phyloP scores from a whole-genome alignment of 2,888 invertebrate species.

The Allygus modestus region DNA sequence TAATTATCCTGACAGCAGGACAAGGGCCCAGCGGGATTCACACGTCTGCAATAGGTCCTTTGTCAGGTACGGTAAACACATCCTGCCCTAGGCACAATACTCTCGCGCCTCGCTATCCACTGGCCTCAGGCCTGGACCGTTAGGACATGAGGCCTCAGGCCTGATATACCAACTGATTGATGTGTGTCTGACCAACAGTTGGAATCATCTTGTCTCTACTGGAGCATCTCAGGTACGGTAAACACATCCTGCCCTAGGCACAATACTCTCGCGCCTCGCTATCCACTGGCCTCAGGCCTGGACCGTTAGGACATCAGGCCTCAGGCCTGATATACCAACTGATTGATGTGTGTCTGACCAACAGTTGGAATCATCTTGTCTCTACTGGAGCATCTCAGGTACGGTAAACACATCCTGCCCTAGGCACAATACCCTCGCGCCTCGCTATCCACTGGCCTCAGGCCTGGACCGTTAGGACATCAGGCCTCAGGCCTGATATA shows the following conservation, averaged over 20 bases:
- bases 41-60: conserved; percentile 46
- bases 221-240: conserved; percentile 49
- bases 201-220: no score
- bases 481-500: no score
- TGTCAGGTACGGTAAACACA: conserved; percentile 56
- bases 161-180: no score
- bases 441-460: neutral
- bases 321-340: no score
- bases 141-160: no score
- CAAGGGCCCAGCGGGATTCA: conserved; percentile 47
- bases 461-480: neutral
- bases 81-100: conserved; percentile 30
- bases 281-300: neutral
- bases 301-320: no score
- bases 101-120: conserved; percentile 9
- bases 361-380: no score
- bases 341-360: no score
- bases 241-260: conserved; percentile 45
- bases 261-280: conserved; percentile 26
- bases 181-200: no score
- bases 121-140: neutral
- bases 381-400: no score
- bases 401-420: conserved; percentile 56
- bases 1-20: conserved; percentile 38
- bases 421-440: conserved; percentile 12